These are phyloP conservation scores for Mystacides longicornis DNA, from an alignment of 2,888 invertebrate species.

Conservation along the genomic window DNA sequence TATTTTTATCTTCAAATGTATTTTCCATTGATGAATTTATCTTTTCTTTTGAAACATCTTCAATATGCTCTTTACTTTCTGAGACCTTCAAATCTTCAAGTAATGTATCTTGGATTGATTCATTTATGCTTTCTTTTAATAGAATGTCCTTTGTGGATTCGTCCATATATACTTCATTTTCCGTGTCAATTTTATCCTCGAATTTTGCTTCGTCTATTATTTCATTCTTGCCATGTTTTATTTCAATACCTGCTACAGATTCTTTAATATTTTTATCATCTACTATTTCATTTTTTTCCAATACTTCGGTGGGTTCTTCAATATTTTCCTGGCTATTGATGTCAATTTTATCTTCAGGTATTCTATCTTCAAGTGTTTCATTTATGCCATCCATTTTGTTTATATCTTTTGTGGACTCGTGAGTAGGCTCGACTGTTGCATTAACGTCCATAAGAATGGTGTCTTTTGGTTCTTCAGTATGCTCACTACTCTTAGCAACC, in stretches of 20 bases:
- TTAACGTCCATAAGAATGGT: no score
- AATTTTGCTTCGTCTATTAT: not conserved
- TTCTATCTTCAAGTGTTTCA: not conserved
- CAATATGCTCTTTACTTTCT: not conserved
- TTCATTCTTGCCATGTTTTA: not conserved
- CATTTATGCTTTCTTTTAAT: not conserved
- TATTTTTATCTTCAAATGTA: not conserved
- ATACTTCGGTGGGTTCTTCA: not conserved
- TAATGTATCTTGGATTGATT: not conserved
- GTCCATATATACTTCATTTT: not conserved
- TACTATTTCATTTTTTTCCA: not conserved
- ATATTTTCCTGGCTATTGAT: conserved; percentile 27
- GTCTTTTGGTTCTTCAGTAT: not conserved
- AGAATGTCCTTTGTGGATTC: not conserved
- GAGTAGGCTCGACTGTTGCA: not conserved
- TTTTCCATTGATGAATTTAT: not conserved
- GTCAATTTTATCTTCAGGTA: not conserved
- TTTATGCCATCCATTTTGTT: not conserved
- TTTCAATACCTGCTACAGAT: not conserved
- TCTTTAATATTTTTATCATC: not conserved
- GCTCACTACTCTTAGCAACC: not conserved
- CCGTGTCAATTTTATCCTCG: not conserved
- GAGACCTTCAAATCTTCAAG: not conserved
- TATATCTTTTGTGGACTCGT: not conserved
- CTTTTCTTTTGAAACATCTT: not conserved